phyloP scores from a whole-genome alignment of 2,888 invertebrate genomes.

The Machimus rusticus region DNA sequence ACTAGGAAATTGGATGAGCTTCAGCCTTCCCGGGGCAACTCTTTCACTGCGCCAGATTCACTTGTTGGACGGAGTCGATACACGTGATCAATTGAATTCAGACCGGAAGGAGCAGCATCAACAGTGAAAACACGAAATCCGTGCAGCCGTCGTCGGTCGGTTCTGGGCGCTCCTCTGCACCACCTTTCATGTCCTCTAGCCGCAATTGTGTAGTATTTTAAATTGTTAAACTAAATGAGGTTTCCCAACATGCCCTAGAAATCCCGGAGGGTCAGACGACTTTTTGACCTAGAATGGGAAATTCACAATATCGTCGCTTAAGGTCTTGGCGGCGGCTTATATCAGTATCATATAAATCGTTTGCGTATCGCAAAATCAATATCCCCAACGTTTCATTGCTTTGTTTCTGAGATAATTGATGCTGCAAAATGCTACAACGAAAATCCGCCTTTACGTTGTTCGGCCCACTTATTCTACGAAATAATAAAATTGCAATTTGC shows the following conservation, averaged over 20 bases:
- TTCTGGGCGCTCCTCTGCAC: not conserved
- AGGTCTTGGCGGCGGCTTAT: not conserved
- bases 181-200: not conserved
- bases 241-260: not conserved
- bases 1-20: not conserved
- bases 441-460: not conserved
- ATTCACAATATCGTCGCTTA: not conserved
- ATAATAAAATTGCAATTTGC: not conserved
- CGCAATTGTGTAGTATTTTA: not conserved
- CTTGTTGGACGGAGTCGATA: not conserved
- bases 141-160: not conserved
- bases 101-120: not conserved
- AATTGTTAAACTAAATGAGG: not conserved
- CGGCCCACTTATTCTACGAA: not conserved
- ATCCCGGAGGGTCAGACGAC: not conserved
- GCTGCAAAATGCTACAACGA: not conserved
- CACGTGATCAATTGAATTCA: not conserved
- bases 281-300: not conserved
- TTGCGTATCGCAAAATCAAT: not conserved
- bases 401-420: not conserved
- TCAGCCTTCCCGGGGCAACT: not conserved
- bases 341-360: not conserved
- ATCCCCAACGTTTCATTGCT: not conserved
- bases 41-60: not conserved
- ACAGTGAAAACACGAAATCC: not conserved